These are phyloP conservation scores for Bhutanitis thaidina DNA, from an alignment of 2,888 invertebrate genomes.

Conservation along the genomic window DNA sequence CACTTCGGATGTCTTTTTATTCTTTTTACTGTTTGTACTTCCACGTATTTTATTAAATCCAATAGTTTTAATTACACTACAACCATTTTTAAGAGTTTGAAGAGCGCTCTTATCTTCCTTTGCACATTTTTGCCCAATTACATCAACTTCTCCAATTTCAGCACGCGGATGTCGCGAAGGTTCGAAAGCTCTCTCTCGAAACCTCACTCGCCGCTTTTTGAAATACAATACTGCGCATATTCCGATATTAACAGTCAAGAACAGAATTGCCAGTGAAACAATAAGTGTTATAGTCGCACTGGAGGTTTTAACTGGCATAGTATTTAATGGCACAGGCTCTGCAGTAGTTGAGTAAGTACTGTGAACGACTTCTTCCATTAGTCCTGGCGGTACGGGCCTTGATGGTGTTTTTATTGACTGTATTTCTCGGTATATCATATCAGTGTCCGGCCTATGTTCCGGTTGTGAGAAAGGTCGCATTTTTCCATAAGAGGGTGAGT, in stretches of 20 bases:
- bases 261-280: conserved; percentile 83
- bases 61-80: conserved; percentile 80
- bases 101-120: conserved; percentile 69
- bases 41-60: conserved; percentile 72
- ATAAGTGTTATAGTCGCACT: conserved; percentile 82
- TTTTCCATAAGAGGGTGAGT: conserved; percentile 51
- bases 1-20: conserved; percentile 71
- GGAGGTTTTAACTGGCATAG: conserved; percentile 72
- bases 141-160: conserved; percentile 70
- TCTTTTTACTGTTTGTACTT: conserved; percentile 75
- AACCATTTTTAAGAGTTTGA: conserved; percentile 72
- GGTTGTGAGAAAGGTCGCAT: conserved; percentile 46
- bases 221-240: conserved; percentile 84
- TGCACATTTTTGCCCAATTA: conserved; percentile 66
- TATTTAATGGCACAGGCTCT: conserved; percentile 35
- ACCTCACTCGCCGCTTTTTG: conserved; percentile 80
- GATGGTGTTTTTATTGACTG: conserved; percentile 61
- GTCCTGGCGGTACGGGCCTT: conserved; percentile 46
- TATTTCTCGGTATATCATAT: conserved; percentile 58
- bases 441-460: conserved; percentile 43
- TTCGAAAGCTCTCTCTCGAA: conserved; percentile 67
- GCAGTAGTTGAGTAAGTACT: conserved; percentile 35
- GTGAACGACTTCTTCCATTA: conserved; percentile 52
- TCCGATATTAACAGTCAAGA: conserved; percentile 86
- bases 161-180: conserved; percentile 71